Evolutionary conservation across 1,140 invertebrate genomes (phyloP).

Genomic region (Adelges cooleyi): DNA sequence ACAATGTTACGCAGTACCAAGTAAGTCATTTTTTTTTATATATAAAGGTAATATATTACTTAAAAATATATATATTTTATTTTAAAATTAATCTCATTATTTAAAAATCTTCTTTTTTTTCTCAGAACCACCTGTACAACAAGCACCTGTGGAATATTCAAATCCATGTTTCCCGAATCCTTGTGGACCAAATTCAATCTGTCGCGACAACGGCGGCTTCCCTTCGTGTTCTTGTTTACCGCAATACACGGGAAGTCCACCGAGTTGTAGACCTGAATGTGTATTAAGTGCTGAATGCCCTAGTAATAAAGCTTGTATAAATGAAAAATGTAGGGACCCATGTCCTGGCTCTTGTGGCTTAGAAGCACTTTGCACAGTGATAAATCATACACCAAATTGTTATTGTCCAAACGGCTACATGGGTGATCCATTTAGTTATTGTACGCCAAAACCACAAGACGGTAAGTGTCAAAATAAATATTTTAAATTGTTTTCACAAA

Average conservation of each 20-base stretch:
- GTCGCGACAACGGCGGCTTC: constrained; percentile 42
- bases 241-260: constrained; percentile 52
- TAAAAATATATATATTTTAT: neutral
- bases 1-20: constrained; percentile 40
- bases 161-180: constrained; percentile 40
- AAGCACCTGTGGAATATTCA: constrained; percentile 29
- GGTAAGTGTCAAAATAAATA: constrained; percentile 37
- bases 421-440: constrained; percentile 43
- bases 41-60: constrained; percentile 52
- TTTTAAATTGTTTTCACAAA: neutral
- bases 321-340: constrained; percentile 54
- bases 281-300: constrained; percentile 50
- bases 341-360: constrained; percentile 56
- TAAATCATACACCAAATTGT: constrained; percentile 46
- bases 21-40: constrained; percentile 38
- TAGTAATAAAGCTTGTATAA: constrained; percentile 49
- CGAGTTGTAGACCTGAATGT: constrained; percentile 55
- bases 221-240: constrained; percentile 49
- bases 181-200: constrained; percentile 43
- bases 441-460: constrained; percentile 37
- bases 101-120: neutral
- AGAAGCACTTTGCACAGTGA: constrained; percentile 41
- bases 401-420: constrained; percentile 43
- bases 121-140: constrained; percentile 33
- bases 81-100: neutral